Base-by-base conservation (phyloP, 2,113 vertebrate genomes). In the Cariama cristata region DNA sequence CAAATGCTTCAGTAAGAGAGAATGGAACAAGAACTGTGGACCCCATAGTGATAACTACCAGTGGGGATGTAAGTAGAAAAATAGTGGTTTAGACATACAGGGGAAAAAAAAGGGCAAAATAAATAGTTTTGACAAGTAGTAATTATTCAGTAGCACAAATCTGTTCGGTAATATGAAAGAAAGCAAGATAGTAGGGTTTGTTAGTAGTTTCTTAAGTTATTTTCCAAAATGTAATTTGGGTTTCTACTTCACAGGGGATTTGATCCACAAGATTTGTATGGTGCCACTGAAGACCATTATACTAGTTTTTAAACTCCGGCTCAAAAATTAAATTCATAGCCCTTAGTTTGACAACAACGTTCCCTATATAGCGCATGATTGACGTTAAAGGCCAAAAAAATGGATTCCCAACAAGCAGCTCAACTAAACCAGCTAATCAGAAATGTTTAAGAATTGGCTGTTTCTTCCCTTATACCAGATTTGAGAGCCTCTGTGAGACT, bases 31-130 rank as follows among this genome's bases (percentile, higher is more conserved):
- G 10, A 30, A 55, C 33, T 64, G 13, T 6, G 1, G 8, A 1
- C 9, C 11, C 10, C 6, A 18, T 11, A 49, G 10, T 38, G 8
- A 11, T 33, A 69, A 32, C 12, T 49, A 35, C 13, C 44, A 60
- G 3, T 28, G 42, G 4, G 8, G 5, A 8, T 22, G 5, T 0
- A 44, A 5, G 40, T 26, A 85, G 30, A 44, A 59, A 53, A 94
- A 27, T 0, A 55, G 24, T 17, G 2, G 1, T 56, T 76, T 88
- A 69, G 19, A 44, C 11, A 68, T 6, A 40, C 2, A 76, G 38
- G 8, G 4, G 0, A 11, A 79, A 82, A 77, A 56, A 27, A 4
- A 2, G 7, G 2, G 12, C 2, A 28, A 88, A 80, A 45, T 9
- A 40, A 73, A 40, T 3, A 60, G 11, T 2, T 82, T 92, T 86